Evolutionary conservation across 2,888 invertebrate species (phyloP).

Genomic region (Fragum whitleyi): DNA sequence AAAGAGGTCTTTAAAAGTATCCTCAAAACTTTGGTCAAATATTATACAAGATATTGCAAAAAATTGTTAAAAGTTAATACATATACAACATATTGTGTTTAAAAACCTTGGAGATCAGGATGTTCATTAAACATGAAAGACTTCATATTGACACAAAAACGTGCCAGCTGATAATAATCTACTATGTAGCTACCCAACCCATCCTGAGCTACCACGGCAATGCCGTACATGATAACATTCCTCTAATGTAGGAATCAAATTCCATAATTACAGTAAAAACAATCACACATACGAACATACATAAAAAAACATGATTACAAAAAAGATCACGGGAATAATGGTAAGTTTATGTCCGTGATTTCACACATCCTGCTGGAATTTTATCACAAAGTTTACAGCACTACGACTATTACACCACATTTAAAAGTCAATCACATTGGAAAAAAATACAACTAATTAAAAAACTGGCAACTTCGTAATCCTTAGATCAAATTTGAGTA

Average conservation of each 20-base stretch:
- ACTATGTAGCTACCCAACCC: constrained; percentile 12
- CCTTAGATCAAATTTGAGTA: constrained; percentile 47
- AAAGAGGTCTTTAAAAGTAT: constrained; percentile 45
- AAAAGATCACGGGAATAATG: constrained; percentile 1
- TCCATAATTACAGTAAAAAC: constrained; percentile 56
- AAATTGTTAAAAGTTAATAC: constrained; percentile 44
- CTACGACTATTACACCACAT: constrained; percentile 25
- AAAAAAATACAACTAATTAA: constrained; percentile 57
- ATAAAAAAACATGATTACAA: constrained; percentile 33
- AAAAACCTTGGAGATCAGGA: constrained; percentile 71
- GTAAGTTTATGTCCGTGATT: constrained; percentile 25
- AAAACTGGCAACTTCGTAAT: constrained; percentile 69
- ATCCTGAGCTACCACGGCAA: constrained; percentile 51
- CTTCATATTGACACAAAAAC: constrained; percentile 32
- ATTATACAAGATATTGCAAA: constrained; percentile 53
- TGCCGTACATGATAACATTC: constrained; percentile 12
- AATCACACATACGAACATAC: constrained; percentile 27
- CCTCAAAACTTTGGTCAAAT: constrained; percentile 64
- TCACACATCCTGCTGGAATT: constrained; percentile 13
- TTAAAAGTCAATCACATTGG: constrained; percentile 31
- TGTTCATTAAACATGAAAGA: constrained; percentile 70
- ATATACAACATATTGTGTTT: constrained; percentile 62
- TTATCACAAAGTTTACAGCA: constrained; percentile 42
- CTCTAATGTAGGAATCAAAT: constrained; percentile 46
- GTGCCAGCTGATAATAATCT: constrained; percentile 38